Conservation (phyloP, 2,888 invertebrate species). For the Tipula helvola region DNA sequence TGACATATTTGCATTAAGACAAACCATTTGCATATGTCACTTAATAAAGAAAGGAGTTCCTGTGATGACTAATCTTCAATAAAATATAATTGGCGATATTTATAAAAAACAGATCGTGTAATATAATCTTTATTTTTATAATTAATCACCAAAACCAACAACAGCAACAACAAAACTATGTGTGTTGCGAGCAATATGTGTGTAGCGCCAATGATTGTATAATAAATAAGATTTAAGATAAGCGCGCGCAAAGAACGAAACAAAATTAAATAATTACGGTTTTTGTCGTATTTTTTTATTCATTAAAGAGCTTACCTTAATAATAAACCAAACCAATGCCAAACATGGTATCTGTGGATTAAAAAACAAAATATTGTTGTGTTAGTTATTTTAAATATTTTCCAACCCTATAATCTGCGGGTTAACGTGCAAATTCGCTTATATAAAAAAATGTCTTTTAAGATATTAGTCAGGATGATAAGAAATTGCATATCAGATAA, state of each 20-base stretch:
- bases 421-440: background rate
- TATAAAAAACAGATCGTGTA: too few species aligned
- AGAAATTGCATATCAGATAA: background rate
- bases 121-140: background rate
- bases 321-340: background rate
- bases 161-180: background rate
- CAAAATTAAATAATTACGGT: background rate
- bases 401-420: background rate
- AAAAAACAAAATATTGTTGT: background rate
- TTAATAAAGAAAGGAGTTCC: too few species aligned
- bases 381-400: background rate
- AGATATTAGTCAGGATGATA: background rate
- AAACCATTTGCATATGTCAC: too few species aligned
- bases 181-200: background rate
- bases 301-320: background rate
- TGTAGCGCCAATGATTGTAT: background rate
- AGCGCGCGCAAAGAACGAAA: background rate
- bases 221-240: background rate
- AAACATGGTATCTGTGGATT: background rate
- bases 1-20: too few species aligned
- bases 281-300: background rate
- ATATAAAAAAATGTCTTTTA: background rate
- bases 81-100: too few species aligned
- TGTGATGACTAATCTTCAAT: too few species aligned
- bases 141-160: background rate